phyloP scores from a whole-genome alignment of 2,888 invertebrate species.

The Drosophila picticornis region DNA sequence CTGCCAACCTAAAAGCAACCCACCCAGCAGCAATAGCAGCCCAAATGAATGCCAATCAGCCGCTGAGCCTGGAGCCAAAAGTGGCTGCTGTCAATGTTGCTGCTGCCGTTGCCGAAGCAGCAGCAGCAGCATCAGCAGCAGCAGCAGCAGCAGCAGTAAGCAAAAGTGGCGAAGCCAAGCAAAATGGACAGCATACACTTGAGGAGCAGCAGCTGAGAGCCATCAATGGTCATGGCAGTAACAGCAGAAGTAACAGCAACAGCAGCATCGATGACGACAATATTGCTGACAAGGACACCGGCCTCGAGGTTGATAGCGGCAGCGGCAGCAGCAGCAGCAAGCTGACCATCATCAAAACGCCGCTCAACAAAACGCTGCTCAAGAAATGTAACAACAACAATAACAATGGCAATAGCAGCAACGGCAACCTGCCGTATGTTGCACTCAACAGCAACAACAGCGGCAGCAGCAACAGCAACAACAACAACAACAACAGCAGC shows the following conservation, averaged over 20 bases:
- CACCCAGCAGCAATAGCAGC: conserved; percentile 11
- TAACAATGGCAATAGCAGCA: conserved; percentile 39
- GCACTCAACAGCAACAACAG: conserved; percentile 54
- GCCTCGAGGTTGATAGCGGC: conserved; percentile 27
- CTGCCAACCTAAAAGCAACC: conserved; percentile 47
- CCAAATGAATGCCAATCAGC: conserved; percentile 63
- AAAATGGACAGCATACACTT: conserved; percentile 58
- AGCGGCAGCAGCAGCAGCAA: conserved; percentile 42
- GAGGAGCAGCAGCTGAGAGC: conserved; percentile 54
- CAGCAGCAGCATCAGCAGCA: conserved; percentile 21
- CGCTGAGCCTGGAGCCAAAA: conserved; percentile 65
- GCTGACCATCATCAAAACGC: conserved; percentile 77
- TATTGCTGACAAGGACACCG: conserved; percentile 42
- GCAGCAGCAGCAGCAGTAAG: conserved; percentile 23
- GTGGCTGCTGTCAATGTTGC: conserved; percentile 40
- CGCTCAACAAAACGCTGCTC: conserved; percentile 78
- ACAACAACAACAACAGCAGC: conserved; percentile 19
- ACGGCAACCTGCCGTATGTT: conserved; percentile 63
- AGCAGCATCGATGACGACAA: conserved; percentile 38
- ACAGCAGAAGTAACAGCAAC: conserved; percentile 28
- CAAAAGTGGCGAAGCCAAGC: conserved; percentile 39
- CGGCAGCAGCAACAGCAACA: conserved; percentile 32
- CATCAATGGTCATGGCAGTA: conserved; percentile 49
- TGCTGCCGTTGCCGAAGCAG: conserved; percentile 38
- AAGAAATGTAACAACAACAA: conserved; percentile 72